A percentile compares a stretch with the other conserved stretches of the same genome.
phyloP scores from a whole-genome alignment of 2,888 invertebrate genomes.

The Thymelicus lineola region DNA sequence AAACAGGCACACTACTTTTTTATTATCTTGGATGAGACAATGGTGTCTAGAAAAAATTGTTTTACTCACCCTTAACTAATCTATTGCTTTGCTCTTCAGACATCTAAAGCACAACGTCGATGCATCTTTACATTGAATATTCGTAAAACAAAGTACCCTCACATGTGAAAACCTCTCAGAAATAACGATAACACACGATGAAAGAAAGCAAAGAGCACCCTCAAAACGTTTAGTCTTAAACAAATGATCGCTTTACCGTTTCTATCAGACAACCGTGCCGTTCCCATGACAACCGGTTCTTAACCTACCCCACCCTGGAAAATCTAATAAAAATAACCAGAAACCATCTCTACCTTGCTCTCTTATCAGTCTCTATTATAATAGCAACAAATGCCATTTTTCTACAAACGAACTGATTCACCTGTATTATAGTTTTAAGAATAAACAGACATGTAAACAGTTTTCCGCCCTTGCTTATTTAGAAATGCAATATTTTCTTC shows the following conservation, averaged over 20 bases:
- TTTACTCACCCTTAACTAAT: neutral
- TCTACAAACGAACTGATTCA: constrained; percentile 35
- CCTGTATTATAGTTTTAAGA: constrained; percentile 39
- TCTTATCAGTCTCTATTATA: constrained; percentile 35
- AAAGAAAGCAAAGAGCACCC: constrained; percentile 27
- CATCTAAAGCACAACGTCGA: neutral
- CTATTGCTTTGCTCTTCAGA: constrained; percentile 10
- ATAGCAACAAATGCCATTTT: constrained; percentile 38
- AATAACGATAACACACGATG: constrained; percentile 21
- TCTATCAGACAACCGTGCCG: constrained; percentile 57
- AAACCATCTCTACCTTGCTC: constrained; percentile 36
- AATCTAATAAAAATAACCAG: constrained; percentile 65
- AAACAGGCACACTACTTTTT: no score
- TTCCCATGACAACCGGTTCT: constrained; percentile 60
- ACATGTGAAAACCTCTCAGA: constrained; percentile 1
- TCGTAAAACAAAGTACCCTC: neutral
- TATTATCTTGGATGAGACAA: no score
- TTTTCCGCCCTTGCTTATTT: constrained; percentile 62
- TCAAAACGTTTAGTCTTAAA: constrained; percentile 48
- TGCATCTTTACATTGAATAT: constrained; percentile 9
- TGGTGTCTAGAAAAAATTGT: no score
- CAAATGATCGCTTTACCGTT: constrained; percentile 46
- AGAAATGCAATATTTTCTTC: constrained; percentile 64
- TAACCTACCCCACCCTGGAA: constrained; percentile 66
- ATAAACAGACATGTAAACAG: constrained; percentile 59